Evolutionary conservation across 2,888 invertebrate species (phyloP).

Genomic region (Lingula anatina): DNA sequence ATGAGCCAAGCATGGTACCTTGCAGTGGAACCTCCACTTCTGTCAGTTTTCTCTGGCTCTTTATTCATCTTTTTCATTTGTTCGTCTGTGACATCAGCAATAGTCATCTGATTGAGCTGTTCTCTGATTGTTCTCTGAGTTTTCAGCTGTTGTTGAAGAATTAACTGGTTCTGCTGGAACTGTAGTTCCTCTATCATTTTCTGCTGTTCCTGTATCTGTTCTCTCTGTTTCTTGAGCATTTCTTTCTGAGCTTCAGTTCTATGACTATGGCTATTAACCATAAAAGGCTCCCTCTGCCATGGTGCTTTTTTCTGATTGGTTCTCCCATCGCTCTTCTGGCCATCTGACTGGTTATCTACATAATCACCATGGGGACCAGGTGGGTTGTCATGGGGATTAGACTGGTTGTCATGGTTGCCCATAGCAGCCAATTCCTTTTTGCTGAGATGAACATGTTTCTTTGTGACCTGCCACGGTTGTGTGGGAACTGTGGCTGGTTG

Average conservation of each 20-base stretch:
- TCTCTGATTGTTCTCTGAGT: too few species aligned
- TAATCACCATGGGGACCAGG: slow-evolving; percentile 7
- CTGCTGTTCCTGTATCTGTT: slow-evolving; percentile 39
- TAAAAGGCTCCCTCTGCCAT: slow-evolving; percentile 31
- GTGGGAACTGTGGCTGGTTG: slow-evolving; percentile 20
- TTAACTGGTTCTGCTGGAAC: slow-evolving; percentile 24
- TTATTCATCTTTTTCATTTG: too few species aligned
- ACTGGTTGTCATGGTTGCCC: slow-evolving; percentile 5
- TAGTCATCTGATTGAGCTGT: too few species aligned
- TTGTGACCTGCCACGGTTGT: slow-evolving; percentile 37
- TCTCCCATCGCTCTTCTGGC: background rate
- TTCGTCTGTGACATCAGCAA: too few species aligned
- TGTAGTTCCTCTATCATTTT: slow-evolving; percentile 38
- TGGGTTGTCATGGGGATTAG: background rate
- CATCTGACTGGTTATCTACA: slow-evolving; percentile 10
- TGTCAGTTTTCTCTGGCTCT: too few species aligned
- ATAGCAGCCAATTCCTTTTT: slow-evolving; percentile 25
- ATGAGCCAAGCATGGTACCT: too few species aligned
- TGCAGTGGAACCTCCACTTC: too few species aligned
- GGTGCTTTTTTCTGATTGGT: slow-evolving; percentile 17
- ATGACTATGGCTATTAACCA: slow-evolving; percentile 36
- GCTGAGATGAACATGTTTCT: slow-evolving; percentile 29
- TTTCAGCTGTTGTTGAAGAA: slow-evolving; percentile 22
- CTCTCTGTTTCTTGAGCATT: slow-evolving; percentile 39
- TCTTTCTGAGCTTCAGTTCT: slow-evolving; percentile 45